Evolutionary conservation across 2,797 vertebrate species (phyloP).

Genomic region (Hapalemur alaotrensis): DNA sequence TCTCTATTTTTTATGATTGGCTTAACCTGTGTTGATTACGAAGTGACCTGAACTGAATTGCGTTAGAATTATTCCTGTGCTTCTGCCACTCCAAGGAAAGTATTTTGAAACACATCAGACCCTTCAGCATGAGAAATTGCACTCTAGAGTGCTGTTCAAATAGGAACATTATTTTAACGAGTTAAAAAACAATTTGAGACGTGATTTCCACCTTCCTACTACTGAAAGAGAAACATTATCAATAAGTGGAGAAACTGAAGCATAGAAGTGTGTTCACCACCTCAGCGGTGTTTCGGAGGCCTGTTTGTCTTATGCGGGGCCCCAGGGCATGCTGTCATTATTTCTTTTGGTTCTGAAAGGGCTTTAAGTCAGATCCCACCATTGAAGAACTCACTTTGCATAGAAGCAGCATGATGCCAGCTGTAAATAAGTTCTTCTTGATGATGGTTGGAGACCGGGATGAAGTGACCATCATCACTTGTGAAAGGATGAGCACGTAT

Average conservation of each 20-base stretch:
- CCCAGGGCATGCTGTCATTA: neutral
- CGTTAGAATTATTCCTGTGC: neutral
- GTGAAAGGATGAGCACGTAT: neutral
- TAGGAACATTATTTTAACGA: conserved; percentile 21
- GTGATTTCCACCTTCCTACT: neutral
- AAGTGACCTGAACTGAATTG: neutral
- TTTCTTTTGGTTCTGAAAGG: neutral
- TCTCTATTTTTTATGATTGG: neutral
- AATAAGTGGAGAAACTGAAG: neutral
- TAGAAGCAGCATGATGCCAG: neutral
- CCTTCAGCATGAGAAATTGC: neutral
- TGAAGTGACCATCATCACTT: neutral
- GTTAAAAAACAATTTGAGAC: conserved; percentile 2
- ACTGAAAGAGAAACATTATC: neutral
- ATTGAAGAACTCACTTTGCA: neutral
- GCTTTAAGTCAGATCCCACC: neutral
- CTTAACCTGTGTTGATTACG: neutral
- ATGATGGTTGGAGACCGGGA: neutral
- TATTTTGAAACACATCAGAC: neutral
- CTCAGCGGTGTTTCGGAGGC: neutral
- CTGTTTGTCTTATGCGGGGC: neutral
- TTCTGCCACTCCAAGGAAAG: neutral
- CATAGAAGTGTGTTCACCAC: neutral
- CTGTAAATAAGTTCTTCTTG: neutral
- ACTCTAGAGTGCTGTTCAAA: neutral